phyloP scores from a whole-genome alignment of 2,113 vertebrate species.

The Penelope pileata region DNA sequence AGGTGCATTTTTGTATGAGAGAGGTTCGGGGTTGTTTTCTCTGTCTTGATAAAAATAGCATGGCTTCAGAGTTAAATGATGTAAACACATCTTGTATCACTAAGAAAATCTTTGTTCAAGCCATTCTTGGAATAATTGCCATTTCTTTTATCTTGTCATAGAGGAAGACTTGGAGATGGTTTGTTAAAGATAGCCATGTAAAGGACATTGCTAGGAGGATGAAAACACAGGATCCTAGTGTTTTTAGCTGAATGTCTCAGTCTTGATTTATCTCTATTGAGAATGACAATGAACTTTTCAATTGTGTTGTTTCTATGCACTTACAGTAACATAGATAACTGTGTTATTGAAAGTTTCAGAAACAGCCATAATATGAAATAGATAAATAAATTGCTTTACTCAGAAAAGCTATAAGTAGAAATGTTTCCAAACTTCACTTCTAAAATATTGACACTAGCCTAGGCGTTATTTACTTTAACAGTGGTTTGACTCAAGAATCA shows the following conservation, averaged over 20 bases:
- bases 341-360: slow-evolving; percentile 10
- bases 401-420: neutral
- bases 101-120: neutral
- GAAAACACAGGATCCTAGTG: neutral
- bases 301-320: neutral
- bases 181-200: neutral
- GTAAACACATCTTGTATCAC: neutral
- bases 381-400: neutral
- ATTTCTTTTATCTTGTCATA: neutral
- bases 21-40: neutral
- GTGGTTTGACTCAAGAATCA: neutral
- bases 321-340: neutral
- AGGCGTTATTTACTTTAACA: neutral
- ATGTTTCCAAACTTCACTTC: neutral
- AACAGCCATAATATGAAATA: neutral
- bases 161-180: accelerated
- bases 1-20: accelerated
- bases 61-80: neutral
- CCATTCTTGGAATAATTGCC: neutral
- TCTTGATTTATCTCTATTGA: accelerated
- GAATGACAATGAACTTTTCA: slow-evolving; percentile 9
- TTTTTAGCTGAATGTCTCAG: neutral
- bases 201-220: neutral
- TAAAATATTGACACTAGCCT: neutral
- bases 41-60: neutral